Evolutionary conservation across 2,888 invertebrate genomes (phyloP), one percentile per base, ranked within the genome.

Genomic region (Polydrusus tereticollis): DNA sequence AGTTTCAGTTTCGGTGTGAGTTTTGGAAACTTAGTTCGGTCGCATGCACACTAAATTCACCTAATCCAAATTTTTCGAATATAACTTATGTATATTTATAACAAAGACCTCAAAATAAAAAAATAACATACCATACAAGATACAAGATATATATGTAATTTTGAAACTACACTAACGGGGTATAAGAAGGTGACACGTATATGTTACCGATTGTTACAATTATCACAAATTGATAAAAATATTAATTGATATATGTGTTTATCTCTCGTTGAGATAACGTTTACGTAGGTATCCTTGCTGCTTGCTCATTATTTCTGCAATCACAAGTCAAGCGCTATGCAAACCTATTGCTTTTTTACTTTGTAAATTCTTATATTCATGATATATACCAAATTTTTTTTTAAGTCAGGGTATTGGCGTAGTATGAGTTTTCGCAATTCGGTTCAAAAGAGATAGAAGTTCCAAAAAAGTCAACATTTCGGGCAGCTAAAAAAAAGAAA

Each of bases 181-280:
- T 23, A 21, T 6, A 47, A n/a, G n/a, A n/a, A n/a, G n/a, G 21
- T 47, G 23, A 47, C 47, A 47, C 47, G 47, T 47, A 23, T 23
- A 20, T 47, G n/a, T 47, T 47, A 47, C 47, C 21, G 12, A 2
- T 41, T 41, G 14, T 2, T 16, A 41, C 41, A 16, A 47, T 20
- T 23, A 5, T n/a, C 21, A 23, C 45, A 45, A 20, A 45, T 20
- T 45, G 45, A 45, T 23, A 47, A 47, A 23, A 47, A 47, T 23
- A 47, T 23, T 47, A 21, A 47, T 47, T 47, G 21, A 47, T 23
- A 12, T 41, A 41, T 47, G n/a, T 55, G 29, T 26, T 55, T 55
- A 55, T 55, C 52, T 55, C 29, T 29, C 29, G 1, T 14, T 29
- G 21, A 55, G 52, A 55, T 55, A 55, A 47, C 21, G 47, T 21